Conservation (phyloP, 2,113 vertebrate genomes). For the Pholis gunnellus region DNA sequence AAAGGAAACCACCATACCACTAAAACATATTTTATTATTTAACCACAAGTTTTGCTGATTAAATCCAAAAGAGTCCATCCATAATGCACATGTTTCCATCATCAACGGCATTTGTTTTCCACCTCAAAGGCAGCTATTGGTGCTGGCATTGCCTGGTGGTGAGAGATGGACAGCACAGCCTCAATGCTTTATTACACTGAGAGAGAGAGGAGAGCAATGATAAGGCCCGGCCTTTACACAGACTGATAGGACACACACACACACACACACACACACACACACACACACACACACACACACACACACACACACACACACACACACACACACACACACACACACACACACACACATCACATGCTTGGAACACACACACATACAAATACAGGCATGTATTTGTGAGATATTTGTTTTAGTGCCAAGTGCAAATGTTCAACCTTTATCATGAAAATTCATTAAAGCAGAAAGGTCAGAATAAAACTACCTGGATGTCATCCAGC, state of each 20-base stretch:
- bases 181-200: slow-evolving; percentile 65
- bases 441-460: slow-evolving; percentile 79
- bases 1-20: not conserved
- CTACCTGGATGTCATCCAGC: slow-evolving; percentile 35
- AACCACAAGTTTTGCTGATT: not conserved
- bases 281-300: slow-evolving; percentile 33
- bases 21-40: not conserved
- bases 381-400: slow-evolving; percentile 44
- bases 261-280: slow-evolving; percentile 33
- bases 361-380: slow-evolving; percentile 20
- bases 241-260: slow-evolving; percentile 46
- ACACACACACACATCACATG: slow-evolving; percentile 20
- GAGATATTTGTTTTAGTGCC: slow-evolving; percentile 62
- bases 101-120: slow-evolving; percentile 33
- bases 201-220: slow-evolving; percentile 34
- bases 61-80: slow-evolving; percentile 20
- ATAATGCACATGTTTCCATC: slow-evolving; percentile 9
- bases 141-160: slow-evolving; percentile 73
- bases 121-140: slow-evolving; percentile 58
- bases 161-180: slow-evolving; percentile 67
- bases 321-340: slow-evolving; percentile 17
- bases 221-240: slow-evolving; percentile 64
- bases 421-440: slow-evolving; percentile 72
- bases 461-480: slow-evolving; percentile 78
- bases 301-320: slow-evolving; percentile 19